Evolutionary conservation across 2,113 vertebrate species (phyloP), one percentile per base, ranked within the genome.

Genomic region (Apeltes quadracus): DNA sequence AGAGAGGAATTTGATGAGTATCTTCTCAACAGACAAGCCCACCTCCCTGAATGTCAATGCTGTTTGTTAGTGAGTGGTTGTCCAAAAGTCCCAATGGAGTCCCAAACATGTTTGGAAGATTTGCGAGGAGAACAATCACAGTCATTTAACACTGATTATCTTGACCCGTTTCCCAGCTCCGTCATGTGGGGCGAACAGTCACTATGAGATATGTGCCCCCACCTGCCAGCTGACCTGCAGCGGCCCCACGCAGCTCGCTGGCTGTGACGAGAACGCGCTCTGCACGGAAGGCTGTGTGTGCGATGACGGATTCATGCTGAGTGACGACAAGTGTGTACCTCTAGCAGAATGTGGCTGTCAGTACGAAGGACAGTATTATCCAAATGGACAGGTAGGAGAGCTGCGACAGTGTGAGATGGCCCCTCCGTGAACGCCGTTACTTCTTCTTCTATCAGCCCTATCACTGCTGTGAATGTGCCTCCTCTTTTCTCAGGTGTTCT

Each of bases 201-300:
- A 77, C 51, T 76, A 73, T 6, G 73, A 82, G 58, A 1, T 59
- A 50, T 82, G 74, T 20, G 62, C 63, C 3, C 2, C 44, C 7
- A 36, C 63, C 14, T 82, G 79, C 64, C 79, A 58, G 61, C n/a
- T 5, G 7, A 82, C 79, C 53, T 82, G 79, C 57, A 63, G n/a
- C 9, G 51, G 44, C 11, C 62, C 62, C 0, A 2, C 18, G 2
- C 2, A 34, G 10, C 74, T 51, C 0, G 36, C 63, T 9, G 69
- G 50, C 51, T 82, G 79, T 20, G 74, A 77, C 3, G 44, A 59
- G 0, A 63, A 22, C 3, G 8, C 18, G 13, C 34, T 22, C 27
- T 77, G 79, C 22, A 36, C 5, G 16, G 79, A 82, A 36, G 74
- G 34, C 57, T 82, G 79, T 22, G 69, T 82, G 62, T 82, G 79